Conservation (phyloP, 2,888 invertebrate genomes). For the Eristalis intricaria region DNA sequence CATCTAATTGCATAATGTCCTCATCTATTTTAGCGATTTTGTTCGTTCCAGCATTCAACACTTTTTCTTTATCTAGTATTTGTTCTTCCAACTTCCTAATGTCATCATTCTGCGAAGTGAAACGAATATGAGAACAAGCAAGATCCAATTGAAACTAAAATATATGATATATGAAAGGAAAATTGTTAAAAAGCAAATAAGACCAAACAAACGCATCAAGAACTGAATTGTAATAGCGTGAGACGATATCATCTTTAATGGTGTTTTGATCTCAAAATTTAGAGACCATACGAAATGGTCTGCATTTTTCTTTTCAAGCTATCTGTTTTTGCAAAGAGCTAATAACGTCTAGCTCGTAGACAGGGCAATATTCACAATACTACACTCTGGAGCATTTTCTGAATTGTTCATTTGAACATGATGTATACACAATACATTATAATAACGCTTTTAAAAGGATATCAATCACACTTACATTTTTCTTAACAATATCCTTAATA, state of each 20-base stretch:
- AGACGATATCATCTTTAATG: too few species aligned
- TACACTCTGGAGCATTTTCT: too few species aligned
- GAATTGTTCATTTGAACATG: too few species aligned
- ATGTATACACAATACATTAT: background rate
- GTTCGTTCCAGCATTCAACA: conserved; percentile 84
- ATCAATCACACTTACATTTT: conserved; percentile 85
- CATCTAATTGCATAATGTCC: conserved; percentile 85
- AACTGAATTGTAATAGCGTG: too few species aligned
- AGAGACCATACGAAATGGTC: too few species aligned
- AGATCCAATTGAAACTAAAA: background rate
- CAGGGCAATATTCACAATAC: too few species aligned
- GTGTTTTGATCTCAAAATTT: too few species aligned
- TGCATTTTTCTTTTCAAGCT: too few species aligned
- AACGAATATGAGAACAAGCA: background rate
- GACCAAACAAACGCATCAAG: too few species aligned
- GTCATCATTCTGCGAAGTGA: conserved; percentile 85
- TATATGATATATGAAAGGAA: background rate
- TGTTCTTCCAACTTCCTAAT: conserved; percentile 87
- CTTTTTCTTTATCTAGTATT: conserved; percentile 82
- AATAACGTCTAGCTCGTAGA: too few species aligned
- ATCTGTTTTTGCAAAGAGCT: too few species aligned
- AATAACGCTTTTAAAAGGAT: background rate
- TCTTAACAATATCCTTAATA: conserved; percentile 86
- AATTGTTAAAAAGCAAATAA: background rate
- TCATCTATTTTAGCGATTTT: conserved; percentile 88